These are phyloP conservation scores for Lepidonotus clava DNA, from an alignment of 2,888 invertebrate genomes.

Conservation along the genomic window DNA sequence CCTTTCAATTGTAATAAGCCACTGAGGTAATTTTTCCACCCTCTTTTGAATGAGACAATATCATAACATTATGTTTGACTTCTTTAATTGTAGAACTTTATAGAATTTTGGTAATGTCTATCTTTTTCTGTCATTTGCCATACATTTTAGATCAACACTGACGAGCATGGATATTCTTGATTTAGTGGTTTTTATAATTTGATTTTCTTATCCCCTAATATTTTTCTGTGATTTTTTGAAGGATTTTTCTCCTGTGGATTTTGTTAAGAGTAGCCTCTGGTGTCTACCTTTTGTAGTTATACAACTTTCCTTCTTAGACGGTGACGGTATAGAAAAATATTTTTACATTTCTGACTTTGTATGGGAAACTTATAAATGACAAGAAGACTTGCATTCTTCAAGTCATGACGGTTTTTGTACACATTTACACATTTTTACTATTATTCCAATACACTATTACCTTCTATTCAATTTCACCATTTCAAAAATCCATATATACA, in stretches of 20 bases:
- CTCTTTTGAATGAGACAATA: no score
- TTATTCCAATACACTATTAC: no score
- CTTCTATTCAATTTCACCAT: not conserved
- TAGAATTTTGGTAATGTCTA: not conserved
- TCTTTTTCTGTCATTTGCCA: constrained; percentile 28
- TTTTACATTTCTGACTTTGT: not conserved
- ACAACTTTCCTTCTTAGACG: not conserved
- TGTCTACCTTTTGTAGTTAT: not conserved
- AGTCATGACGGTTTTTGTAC: no score
- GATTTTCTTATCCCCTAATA: not conserved
- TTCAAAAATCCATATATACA: no score
- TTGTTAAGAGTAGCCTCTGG: no score
- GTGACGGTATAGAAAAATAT: not conserved
- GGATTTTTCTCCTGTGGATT: not conserved
- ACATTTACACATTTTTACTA: no score
- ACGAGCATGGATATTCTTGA: constrained; percentile 1
- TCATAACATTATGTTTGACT: no score
- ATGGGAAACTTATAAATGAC: no score
- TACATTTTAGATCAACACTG: not conserved
- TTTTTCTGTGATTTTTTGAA: not conserved
- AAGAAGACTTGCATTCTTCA: no score
- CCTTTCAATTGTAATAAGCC: not conserved
- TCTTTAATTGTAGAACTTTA: no score
- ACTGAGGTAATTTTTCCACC: not conserved
- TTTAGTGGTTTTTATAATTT: not conserved